Conservation (phyloP, 2,888 invertebrate species). For the Siphlonurus alternatus region DNA sequence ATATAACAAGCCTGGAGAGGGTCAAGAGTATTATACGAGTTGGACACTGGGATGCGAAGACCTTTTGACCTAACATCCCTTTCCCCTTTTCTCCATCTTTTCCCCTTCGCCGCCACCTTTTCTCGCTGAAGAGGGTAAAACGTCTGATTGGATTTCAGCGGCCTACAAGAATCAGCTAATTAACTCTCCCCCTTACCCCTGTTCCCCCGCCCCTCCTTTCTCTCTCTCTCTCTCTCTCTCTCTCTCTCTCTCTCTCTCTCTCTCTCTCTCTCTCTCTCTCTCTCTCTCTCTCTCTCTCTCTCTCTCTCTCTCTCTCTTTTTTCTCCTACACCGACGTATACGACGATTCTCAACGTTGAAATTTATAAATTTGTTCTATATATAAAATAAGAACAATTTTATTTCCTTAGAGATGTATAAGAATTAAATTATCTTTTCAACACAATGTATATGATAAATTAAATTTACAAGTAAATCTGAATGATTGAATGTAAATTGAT, state of each 20-base stretch:
- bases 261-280: neutral
- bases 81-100: neutral
- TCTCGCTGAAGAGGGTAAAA: slow-evolving; percentile 1
- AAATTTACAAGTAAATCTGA: neutral
- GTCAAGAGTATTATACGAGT: neutral
- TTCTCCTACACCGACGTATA: neutral
- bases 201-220: neutral
- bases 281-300: neutral
- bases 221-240: slow-evolving; percentile 5
- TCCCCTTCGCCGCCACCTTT: neutral
- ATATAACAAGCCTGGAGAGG: too few relatives aligned
- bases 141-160: slow-evolving; percentile 2
- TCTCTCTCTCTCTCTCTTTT: neutral
- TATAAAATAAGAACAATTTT: neutral
- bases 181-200: neutral
- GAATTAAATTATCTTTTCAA: neutral
- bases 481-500: neutral
- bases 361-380: neutral
- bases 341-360: neutral
- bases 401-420: neutral
- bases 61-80: neutral
- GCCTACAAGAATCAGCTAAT: slow-evolving; percentile 2
- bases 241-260: neutral
- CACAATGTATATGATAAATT: neutral
- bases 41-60: neutral